Evolutionary conservation across 1,140 invertebrate species (phyloP), one percentile per base, ranked within the genome.

Genomic region (Oreohelix idahoensis): DNA sequence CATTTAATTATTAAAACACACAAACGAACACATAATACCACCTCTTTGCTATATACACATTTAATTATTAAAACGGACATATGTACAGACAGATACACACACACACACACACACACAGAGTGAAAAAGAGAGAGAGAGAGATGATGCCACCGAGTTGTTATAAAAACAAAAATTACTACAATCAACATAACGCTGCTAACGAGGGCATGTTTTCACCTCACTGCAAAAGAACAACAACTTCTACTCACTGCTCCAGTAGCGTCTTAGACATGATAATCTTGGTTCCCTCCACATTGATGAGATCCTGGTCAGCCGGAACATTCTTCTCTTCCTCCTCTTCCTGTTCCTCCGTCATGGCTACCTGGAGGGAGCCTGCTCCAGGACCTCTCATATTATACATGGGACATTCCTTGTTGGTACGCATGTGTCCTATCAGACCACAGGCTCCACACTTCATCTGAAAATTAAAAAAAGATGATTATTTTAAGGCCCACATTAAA

Each of bases 381-480:
- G 69, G 81, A 17, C 82, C 69, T 35, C 69, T 75, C 70, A 88
- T 88, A 78, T 87, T 89, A 83, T 90, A 91, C 83, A 88, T 86
- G 10, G 90, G 90, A 82, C 90, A 91, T 70, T 91, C 90, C 80
- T 91, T 91, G 83, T 91, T 91, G 2, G 90, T 91, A 11, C 87
- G 77, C 86, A 87, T 87, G 79, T 87, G 86, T n/a, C 86, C 86
- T 26, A 87, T 84, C 69, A 76, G 81, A 29, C 84, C 98, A 93
- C 98, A 99, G 26, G 98, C 98, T 29, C 98, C 98, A 93, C 98
- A 99, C 93, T 95, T 95, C 32, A 99, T 94, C 93, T 95, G 89
- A 29, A 89, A n/a, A 58, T 5, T 2, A 23, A 23, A 20, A 58
- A 58, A 58, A 23, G 10, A 45, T 5, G 5, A 45, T 15, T n/a